Percentiles rank a stretch among this genome's conserved stretches.
Evolutionary conservation across 1,140 invertebrate genomes (phyloP).

Genomic region (Brachionus koreanus): DNA sequence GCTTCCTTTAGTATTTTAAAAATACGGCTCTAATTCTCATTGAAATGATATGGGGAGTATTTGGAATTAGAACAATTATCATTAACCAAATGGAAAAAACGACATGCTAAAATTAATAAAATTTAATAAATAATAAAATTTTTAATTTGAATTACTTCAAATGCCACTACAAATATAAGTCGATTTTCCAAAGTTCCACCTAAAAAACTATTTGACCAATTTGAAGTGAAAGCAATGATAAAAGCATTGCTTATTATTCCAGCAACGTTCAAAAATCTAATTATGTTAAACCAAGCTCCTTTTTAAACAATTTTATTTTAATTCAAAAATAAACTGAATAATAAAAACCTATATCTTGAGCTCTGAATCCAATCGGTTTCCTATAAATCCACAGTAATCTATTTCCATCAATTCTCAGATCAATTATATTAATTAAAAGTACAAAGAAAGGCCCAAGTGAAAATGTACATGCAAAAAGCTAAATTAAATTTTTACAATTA

Average conservation of each 20-base stretch:
- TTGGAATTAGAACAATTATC: neutral
- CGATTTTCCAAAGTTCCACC: neutral
- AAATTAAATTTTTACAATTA: constrained; percentile 46
- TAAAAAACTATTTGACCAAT: constrained; percentile 48
- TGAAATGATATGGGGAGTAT: neutral
- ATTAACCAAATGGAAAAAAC: constrained; percentile 19
- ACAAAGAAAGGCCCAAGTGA: constrained; percentile 59
- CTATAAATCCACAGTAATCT: constrained; percentile 58
- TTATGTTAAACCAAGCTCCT: constrained; percentile 60
- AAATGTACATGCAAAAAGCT: constrained; percentile 60
- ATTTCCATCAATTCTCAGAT: constrained; percentile 57
- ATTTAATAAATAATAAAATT: neutral
- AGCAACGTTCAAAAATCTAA: constrained; percentile 56
- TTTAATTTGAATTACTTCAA: constrained; percentile 1
- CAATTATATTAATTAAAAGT: constrained; percentile 54
- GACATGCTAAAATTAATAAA: neutral
- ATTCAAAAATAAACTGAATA: neutral
- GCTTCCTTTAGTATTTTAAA: neutral
- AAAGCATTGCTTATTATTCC: constrained; percentile 60
- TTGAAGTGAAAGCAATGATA: constrained; percentile 59
- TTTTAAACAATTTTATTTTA: constrained; percentile 36
- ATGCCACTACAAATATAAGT: neutral
- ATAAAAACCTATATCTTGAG: constrained; percentile 58
- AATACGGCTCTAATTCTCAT: neutral
- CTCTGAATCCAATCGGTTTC: constrained; percentile 55